Conservation (phyloP, 2,888 invertebrate species). For the Sabatieria punctata region DNA sequence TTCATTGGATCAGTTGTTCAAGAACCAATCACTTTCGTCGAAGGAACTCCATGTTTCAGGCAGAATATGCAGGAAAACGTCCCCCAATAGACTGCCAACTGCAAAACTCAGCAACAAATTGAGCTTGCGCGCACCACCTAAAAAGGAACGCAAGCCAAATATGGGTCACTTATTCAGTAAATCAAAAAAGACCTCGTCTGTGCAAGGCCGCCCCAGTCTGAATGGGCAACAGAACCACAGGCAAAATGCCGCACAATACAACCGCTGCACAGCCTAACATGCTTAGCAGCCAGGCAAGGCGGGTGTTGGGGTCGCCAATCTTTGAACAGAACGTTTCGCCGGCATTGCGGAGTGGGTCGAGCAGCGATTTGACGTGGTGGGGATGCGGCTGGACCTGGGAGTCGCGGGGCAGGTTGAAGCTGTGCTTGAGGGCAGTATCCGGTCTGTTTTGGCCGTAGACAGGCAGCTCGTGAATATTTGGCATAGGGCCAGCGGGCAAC, state of each 20-base stretch:
- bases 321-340: too few relatives aligned
- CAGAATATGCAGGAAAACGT: conserved; percentile 22
- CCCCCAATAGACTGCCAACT: conserved; percentile 21
- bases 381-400: too few relatives aligned
- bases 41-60: conserved; percentile 18
- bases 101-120: conserved; percentile 20
- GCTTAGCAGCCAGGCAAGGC: neutral
- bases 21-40: conserved; percentile 6
- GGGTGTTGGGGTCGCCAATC: too few relatives aligned
- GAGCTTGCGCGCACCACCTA: conserved; percentile 8
- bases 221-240: conserved; percentile 17
- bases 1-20: neutral
- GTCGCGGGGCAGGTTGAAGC: too few relatives aligned
- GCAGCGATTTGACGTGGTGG: too few relatives aligned
- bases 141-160: neutral
- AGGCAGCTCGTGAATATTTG: too few relatives aligned
- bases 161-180: neutral
- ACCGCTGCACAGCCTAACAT: conserved; percentile 10
- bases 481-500: too few relatives aligned
- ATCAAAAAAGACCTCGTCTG: conserved; percentile 10
- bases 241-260: conserved; percentile 18
- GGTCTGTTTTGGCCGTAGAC: too few relatives aligned
- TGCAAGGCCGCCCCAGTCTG: conserved; percentile 15
- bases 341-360: too few relatives aligned
- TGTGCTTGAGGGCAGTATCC: too few relatives aligned